These are phyloP conservation scores for Drosophila sturtevanti DNA, from an alignment of 1,140 invertebrate genomes.

Conservation along the genomic window DNA sequence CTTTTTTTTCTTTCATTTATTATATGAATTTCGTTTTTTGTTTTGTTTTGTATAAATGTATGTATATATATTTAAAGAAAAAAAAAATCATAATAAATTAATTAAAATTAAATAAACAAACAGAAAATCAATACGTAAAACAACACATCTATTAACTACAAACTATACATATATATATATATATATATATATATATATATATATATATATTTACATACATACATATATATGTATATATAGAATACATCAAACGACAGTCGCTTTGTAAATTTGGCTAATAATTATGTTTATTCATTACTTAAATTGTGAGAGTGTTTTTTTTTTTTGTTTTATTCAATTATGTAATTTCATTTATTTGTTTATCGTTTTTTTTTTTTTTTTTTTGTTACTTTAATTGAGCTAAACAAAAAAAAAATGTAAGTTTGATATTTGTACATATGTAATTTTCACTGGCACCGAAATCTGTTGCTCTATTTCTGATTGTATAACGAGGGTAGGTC, in stretches of 20 bases:
- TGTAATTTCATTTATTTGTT: not conserved
- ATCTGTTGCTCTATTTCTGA: not conserved
- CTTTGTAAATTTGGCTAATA: conserved; percentile 65
- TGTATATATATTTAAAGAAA: not conserved
- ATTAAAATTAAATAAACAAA: conserved; percentile 77
- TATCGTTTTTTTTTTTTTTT: conserved; percentile 9
- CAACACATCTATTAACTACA: conserved; percentile 49
- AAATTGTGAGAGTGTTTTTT: not conserved
- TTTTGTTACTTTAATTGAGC: conserved; percentile 56
- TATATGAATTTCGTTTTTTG: not conserved
- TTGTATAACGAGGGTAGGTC: not conserved
- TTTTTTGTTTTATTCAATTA: conserved; percentile 22
- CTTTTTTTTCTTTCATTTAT: conserved; percentile 30
- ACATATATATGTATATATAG: conserved; percentile 36
- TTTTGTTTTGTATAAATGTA: not conserved
- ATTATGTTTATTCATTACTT: conserved; percentile 14
- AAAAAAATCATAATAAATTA: conserved; percentile 63
- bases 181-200: conserved; percentile 1
- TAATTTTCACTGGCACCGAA: conserved; percentile 76
- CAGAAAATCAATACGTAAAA: conserved; percentile 56
- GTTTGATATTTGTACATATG: conserved; percentile 59
- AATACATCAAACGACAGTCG: conserved; percentile 54
- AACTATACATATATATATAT: conserved; percentile 17
- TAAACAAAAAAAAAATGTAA: conserved; percentile 41
- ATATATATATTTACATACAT: conserved; percentile 37